phyloP scores from a whole-genome alignment of 2,797 vertebrate genomes.

The Chloroceryle inda region DNA sequence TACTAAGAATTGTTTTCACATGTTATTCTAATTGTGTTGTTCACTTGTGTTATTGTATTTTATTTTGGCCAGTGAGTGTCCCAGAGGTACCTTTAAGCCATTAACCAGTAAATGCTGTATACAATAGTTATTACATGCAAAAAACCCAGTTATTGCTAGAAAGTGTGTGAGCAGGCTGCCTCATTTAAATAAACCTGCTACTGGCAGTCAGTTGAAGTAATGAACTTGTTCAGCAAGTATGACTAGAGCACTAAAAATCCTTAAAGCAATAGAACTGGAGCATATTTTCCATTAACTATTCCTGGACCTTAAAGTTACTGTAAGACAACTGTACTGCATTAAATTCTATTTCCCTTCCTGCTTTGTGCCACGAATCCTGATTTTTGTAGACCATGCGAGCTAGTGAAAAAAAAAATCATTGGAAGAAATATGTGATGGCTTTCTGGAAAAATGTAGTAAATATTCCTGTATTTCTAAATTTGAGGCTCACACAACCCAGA shows the following conservation, averaged over 20 bases:
- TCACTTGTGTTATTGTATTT: not conserved
- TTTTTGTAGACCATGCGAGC: not conserved
- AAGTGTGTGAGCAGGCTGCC: not conserved
- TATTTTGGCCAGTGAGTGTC: not conserved
- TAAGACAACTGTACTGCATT: not conserved
- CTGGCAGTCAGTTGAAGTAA: not conserved
- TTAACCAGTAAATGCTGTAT: not conserved
- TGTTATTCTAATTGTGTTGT: fast-evolving
- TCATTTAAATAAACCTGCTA: not conserved
- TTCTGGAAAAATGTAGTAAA: not conserved
- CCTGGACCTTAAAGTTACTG: not conserved
- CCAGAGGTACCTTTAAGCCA: not conserved
- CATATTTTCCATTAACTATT: not conserved
- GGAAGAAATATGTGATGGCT: not conserved
- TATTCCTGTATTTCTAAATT: not conserved
- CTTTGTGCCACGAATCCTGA: not conserved
- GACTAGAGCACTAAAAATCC: not conserved
- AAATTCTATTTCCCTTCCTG: not conserved
- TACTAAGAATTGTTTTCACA: not conserved
- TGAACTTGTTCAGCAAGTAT: not conserved
- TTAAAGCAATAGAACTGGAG: not conserved
- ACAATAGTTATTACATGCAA: not conserved
- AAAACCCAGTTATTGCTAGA: not conserved
- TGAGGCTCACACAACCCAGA: not conserved
- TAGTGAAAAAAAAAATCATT: not conserved